These are phyloP conservation scores for Cremastinae sp. DNA, from an alignment of 2,888 invertebrate species.

Conservation along the genomic window DNA sequence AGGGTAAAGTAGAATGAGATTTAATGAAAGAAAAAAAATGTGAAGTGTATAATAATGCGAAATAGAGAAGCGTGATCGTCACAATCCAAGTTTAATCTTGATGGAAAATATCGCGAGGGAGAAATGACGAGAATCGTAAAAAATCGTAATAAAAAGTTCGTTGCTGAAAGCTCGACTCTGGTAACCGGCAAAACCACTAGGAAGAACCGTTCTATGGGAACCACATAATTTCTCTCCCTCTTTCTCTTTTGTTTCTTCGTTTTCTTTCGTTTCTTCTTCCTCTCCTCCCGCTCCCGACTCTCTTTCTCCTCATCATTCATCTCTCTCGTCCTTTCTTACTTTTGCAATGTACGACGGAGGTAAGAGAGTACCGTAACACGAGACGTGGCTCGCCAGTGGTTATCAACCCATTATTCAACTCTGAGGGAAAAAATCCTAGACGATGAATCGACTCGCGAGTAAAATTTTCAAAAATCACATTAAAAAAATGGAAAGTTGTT, in stretches of 20 bases:
- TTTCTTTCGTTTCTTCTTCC: conserved; percentile 18
- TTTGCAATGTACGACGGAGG: conserved; percentile 50
- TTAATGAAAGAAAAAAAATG: no score
- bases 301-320: background rate
- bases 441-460: background rate
- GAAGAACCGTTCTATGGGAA: conserved; percentile 61
- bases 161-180: conserved; percentile 23
- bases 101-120: background rate
- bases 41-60: background rate
- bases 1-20: no score
- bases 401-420: conserved; percentile 32
- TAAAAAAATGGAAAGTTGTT: no score
- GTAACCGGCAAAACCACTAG: conserved; percentile 37
- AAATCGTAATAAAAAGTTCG: conserved; percentile 14
- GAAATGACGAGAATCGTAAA: conserved; percentile 4
- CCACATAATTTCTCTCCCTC: conserved; percentile 35
- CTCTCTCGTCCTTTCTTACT: conserved; percentile 29
- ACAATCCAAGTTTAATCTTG: background rate
- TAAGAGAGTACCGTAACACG: conserved; percentile 58
- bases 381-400: conserved; percentile 59
- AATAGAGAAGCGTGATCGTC: no score
- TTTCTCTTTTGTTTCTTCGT: conserved; percentile 20
- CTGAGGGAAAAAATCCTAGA: background rate
- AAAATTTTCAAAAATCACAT: background rate
- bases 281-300: conserved; percentile 5